These are phyloP conservation scores for Anagrus nilaparvatae DNA, from an alignment of 1,140 invertebrate species.

Conservation along the genomic window DNA sequence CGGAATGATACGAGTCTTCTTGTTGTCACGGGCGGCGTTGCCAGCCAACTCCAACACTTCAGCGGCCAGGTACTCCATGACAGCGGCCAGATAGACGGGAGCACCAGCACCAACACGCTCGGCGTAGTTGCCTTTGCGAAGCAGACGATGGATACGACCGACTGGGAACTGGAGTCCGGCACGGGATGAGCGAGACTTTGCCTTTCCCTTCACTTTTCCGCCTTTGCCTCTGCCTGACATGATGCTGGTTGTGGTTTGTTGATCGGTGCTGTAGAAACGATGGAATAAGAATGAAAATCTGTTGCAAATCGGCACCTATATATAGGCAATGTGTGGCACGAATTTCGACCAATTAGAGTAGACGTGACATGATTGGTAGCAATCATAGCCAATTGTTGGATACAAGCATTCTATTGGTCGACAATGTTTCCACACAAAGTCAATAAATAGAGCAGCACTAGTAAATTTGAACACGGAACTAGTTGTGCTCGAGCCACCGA, in stretches of 20 bases:
- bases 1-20: constrained; percentile 21
- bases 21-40: constrained; percentile 15
- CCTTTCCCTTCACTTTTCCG: constrained; percentile 52
- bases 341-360: too few relatives aligned
- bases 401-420: too few relatives aligned
- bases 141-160: constrained; percentile 39
- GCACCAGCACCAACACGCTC: constrained; percentile 43
- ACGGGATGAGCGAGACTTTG: constrained; percentile 50
- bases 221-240: constrained; percentile 53
- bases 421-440: too few relatives aligned
- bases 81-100: constrained; percentile 48
- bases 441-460: too few relatives aligned
- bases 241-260: constrained; percentile 6
- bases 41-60: constrained; percentile 27
- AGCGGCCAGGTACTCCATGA: constrained; percentile 40
- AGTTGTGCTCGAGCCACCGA: too few relatives aligned
- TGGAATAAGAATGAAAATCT: too few relatives aligned
- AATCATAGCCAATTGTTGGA: too few relatives aligned
- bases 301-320: too few relatives aligned
- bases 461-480: too few relatives aligned
- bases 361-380: too few relatives aligned
- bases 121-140: constrained; percentile 13
- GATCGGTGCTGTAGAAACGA: too few relatives aligned
- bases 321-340: too few relatives aligned
- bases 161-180: constrained; percentile 64